A percentile compares a stretch with the other conserved stretches of the same genome.
These are phyloP conservation scores for Cerastis rubricosa DNA, from an alignment of 2,888 invertebrate species.

Conservation along the genomic window DNA sequence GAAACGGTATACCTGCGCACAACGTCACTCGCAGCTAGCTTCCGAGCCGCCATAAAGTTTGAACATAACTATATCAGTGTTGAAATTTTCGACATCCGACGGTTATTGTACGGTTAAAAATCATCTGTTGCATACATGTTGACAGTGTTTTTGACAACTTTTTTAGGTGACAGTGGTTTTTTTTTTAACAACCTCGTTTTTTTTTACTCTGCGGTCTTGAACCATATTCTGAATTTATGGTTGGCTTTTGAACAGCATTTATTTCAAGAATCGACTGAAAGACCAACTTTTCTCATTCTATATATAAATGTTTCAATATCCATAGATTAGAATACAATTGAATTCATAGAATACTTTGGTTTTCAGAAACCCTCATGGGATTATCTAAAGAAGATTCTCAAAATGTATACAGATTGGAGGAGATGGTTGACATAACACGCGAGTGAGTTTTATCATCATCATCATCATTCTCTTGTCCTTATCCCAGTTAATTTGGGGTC, in stretches of 20 bases:
- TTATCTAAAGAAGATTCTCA: conserved; percentile 79
- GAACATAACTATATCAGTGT: background rate
- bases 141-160: background rate
- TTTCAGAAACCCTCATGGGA: conserved; percentile 85
- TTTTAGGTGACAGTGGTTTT: background rate
- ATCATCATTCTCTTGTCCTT: no score
- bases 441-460: conserved; percentile 65
- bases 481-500: no score
- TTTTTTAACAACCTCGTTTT: background rate
- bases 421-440: conserved; percentile 75
- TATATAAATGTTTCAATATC: background rate
- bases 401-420: conserved; percentile 73
- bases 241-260: background rate
- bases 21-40: background rate
- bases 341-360: background rate
- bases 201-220: background rate
- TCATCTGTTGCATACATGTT: background rate
- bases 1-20: background rate
- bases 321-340: background rate
- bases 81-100: background rate
- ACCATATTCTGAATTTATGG: background rate
- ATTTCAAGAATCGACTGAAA: background rate
- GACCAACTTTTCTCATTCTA: conserved; percentile 4
- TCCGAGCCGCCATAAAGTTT: background rate
- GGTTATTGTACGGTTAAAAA: background rate